phyloP scores from a whole-genome alignment of 2,113 vertebrate genomes.

The Uropsilus gracilis region DNA sequence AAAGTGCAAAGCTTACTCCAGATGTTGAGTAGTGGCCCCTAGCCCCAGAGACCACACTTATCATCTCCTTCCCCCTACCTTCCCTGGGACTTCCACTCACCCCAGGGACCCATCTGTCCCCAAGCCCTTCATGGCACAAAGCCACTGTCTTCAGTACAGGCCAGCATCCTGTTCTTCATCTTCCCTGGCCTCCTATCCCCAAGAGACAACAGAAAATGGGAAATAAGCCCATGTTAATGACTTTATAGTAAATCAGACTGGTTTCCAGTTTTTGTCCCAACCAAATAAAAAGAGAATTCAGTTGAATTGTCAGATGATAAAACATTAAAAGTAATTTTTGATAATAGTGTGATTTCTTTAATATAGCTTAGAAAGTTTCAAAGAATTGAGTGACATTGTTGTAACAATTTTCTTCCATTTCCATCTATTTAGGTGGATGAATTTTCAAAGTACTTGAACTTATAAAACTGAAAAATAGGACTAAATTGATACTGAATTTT shows the following conservation, averaged over 20 bases:
- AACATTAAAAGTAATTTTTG: constrained; percentile 38
- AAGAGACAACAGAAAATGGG: neutral
- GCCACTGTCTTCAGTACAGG: neutral
- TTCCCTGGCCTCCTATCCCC: neutral
- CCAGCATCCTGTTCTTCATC: fast-evolving
- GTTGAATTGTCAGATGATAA: constrained; percentile 28
- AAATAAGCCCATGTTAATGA: neutral
- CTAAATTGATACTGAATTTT: neutral
- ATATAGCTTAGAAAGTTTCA: constrained; percentile 20
- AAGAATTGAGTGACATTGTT: neutral
- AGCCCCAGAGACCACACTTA: neutral
- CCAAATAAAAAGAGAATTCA: neutral
- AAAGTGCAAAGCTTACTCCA: neutral
- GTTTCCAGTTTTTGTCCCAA: neutral
- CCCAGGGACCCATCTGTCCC: too few species aligned
- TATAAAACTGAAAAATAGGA: constrained; percentile 20
- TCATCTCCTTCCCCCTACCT: neutral
- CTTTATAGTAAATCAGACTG: neutral
- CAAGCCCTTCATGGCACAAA: neutral
- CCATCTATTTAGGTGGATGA: constrained; percentile 6
- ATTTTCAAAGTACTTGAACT: constrained; percentile 56
- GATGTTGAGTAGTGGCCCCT: neutral
- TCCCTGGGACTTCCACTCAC: neutral
- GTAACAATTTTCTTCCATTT: constrained; percentile 24
- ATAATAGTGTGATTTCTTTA: neutral